Evolutionary conservation across 2,113 vertebrate species (phyloP).

Genomic region (Aspiorhynchus laticeps): DNA sequence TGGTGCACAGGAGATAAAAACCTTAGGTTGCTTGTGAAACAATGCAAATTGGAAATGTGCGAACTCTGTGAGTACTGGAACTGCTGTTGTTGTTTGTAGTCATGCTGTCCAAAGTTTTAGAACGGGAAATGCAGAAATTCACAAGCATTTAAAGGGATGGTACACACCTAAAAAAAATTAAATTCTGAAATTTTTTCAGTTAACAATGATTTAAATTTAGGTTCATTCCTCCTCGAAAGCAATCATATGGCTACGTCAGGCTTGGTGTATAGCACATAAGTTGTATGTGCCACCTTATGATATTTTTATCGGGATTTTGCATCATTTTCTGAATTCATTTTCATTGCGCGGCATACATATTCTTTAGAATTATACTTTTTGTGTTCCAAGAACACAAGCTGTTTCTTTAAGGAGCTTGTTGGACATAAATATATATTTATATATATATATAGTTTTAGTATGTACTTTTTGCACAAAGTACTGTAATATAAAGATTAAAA

Average conservation of each 20-base stretch:
- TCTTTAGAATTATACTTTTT: not conserved
- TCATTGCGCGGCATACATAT: not conserved
- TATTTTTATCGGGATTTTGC: not conserved
- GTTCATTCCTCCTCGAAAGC: not conserved
- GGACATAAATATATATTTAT: too few relatives aligned
- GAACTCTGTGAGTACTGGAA: not conserved
- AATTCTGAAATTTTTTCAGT: not conserved
- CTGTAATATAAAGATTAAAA: not conserved
- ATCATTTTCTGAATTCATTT: not conserved
- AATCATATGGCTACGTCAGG: not conserved
- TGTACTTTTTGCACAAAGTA: not conserved
- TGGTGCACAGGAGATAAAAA: conserved; percentile 52
- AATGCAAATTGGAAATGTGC: conserved; percentile 17
- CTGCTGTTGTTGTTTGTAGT: not conserved
- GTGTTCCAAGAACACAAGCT: not conserved
- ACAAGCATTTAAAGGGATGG: not conserved
- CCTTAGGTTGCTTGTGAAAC: conserved; percentile 31
- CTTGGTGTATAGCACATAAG: not conserved
- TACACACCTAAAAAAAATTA: not conserved
- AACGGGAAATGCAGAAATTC: not conserved
- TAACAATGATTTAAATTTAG: not conserved
- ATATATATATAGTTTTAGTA: too few relatives aligned
- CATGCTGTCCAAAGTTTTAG: not conserved
- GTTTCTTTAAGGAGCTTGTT: not conserved
- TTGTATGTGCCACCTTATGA: not conserved